Percentiles rank a stretch among this genome's conserved stretches.
Evolutionary conservation across 2,888 invertebrate species (phyloP).

Genomic region (Caenorhabditis zanzibari): DNA sequence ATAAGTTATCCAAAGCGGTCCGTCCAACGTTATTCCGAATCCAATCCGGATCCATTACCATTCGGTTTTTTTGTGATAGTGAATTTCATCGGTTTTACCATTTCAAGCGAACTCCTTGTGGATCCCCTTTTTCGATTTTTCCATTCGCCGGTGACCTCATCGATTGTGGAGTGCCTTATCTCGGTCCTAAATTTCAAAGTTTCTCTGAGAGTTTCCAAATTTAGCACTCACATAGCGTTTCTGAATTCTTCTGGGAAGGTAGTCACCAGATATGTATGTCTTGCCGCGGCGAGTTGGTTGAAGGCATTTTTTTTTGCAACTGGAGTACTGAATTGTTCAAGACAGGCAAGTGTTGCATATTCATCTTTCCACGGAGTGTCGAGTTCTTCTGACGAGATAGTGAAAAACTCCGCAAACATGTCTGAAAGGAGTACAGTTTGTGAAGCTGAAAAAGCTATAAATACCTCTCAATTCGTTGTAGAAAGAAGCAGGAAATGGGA

Average conservation of each 20-base stretch:
- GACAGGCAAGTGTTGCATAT: background rate
- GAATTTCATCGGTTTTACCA: background rate
- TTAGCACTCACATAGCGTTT: background rate
- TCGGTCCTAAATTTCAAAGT: background rate
- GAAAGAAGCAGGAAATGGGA: too few species aligned
- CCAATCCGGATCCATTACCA: too few species aligned
- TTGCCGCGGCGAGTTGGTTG: background rate
- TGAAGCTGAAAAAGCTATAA: too few species aligned
- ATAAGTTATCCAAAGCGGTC: too few species aligned
- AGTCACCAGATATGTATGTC: background rate
- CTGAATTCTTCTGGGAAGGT: background rate
- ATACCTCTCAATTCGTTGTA: too few species aligned
- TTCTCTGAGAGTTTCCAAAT: background rate
- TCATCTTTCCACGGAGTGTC: background rate
- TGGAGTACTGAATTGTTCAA: background rate
- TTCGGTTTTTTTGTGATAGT: too few species aligned
- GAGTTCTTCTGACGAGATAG: background rate
- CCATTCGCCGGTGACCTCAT: background rate
- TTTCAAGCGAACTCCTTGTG: background rate
- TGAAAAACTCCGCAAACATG: background rate
- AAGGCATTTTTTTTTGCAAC: background rate
- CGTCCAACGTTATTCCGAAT: too few species aligned
- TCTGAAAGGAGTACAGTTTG: background rate
- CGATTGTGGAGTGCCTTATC: background rate
- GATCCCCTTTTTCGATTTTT: background rate